Base-by-base conservation (phyloP, 2,797 vertebrate genomes). In the Euthynnus affinis region DNA sequence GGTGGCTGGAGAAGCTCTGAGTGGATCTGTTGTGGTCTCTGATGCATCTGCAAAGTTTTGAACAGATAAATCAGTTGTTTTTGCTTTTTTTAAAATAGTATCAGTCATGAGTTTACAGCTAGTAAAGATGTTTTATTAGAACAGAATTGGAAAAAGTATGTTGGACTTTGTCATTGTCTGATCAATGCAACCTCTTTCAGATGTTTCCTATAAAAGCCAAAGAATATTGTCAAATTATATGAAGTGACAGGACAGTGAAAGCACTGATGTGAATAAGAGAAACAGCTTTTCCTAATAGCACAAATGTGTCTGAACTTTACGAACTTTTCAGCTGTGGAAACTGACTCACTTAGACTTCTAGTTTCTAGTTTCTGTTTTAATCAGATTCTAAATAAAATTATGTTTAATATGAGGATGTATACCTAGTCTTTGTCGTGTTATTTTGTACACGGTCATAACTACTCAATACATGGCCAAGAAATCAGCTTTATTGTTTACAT, bases 1-100 rank as follows among this genome's bases (percentile, higher is more conserved):
- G 72, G 56, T 63, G 74, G 73, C 59, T 44, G 40, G 57, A 76
- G 14, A 61, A 48, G 40, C 52, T 59, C 55, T 22, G 22, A 63
- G 49, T 37, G 55, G 52, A 42, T 61, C 32, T 53, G 40, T 56
- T 73, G 63, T 62, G 42, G 62, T 52, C 42, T 73, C 23, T 65
- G 29, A 29, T 59, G 71, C 0, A 57, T 27, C 29, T 17, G 6
- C 17, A 71, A 29, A 52, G 53, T 29, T 27, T 61, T 51, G 1
- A 74, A 64, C 20, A 25, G 52, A 59, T 63, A 42, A 74, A 61
- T 77, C 46, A 23, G 56, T 8, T 59, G n/a, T 48, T 32, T 63
- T 48, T 32, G 22, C 25, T 49, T 17, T 52, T 72, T 3, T 3
- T n/a, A n/a, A n/a, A 56, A 9, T 48, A 23, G 22, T 29, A 20